phyloP scores from a whole-genome alignment of 2,888 invertebrate genomes.

The Drosophila rubida region DNA sequence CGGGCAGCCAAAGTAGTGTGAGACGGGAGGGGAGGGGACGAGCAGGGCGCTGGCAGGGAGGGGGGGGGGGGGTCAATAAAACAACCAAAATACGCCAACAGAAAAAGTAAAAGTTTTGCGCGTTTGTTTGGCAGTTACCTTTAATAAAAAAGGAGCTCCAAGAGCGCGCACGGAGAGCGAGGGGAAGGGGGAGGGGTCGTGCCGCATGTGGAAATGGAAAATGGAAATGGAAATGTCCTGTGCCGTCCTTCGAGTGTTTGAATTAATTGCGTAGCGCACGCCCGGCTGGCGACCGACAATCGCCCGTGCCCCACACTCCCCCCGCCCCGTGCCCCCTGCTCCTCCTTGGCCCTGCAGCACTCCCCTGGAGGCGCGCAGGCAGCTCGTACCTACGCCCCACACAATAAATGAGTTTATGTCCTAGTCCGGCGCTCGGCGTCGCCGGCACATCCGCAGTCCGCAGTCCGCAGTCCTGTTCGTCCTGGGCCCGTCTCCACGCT shows the following conservation, averaged over 20 bases:
- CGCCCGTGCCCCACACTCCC: neutral
- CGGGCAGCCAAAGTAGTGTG: neutral
- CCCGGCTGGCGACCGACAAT: conserved; percentile 70
- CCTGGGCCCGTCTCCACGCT: too few species aligned
- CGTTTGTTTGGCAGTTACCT: conserved; percentile 39
- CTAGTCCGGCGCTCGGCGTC: conserved; percentile 68
- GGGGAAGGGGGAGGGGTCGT: conserved; percentile 8
- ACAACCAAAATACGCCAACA: conserved; percentile 2
- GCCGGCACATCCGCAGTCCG: conserved; percentile 50
- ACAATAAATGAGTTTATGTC: conserved; percentile 78
- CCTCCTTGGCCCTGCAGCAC: neutral
- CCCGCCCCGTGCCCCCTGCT: neutral
- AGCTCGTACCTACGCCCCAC: conserved; percentile 55
- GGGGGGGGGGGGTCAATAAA: too few species aligned
- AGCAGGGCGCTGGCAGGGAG: conserved; percentile 16
- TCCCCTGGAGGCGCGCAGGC: conserved; percentile 7
- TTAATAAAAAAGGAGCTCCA: conserved; percentile 40
- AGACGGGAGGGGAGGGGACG: neutral
- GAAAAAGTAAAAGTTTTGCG: conserved; percentile 17
- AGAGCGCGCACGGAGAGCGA: neutral
- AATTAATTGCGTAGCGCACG: conserved; percentile 77
- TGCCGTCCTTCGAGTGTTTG: conserved; percentile 76
- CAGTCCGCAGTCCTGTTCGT: conserved; percentile 27
- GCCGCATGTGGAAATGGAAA: conserved; percentile 42
- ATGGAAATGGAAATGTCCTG: conserved; percentile 54